These are phyloP conservation scores for Bostrychus sinensis DNA, from an alignment of 2,113 vertebrate species.

Conservation along the genomic window DNA sequence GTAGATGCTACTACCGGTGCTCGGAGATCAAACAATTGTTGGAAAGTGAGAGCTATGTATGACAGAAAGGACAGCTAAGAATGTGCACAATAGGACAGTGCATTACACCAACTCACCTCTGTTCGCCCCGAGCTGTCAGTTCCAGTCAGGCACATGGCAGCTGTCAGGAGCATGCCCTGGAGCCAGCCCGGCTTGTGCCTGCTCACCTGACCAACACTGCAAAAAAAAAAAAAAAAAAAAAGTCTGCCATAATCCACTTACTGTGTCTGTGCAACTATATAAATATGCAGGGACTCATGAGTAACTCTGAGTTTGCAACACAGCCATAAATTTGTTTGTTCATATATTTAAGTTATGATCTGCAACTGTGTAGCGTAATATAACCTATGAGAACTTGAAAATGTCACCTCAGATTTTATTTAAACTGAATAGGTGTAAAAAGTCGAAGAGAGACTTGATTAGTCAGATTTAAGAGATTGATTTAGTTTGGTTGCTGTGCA, in stretches of 20 bases:
- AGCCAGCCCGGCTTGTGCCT: conserved; percentile 11
- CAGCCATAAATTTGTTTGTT: background rate
- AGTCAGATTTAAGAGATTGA: conserved; percentile 51
- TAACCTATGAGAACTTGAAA: conserved; percentile 4
- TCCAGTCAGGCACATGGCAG: conserved; percentile 23
- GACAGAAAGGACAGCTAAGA: conserved; percentile 6
- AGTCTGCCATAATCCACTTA: background rate
- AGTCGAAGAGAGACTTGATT: conserved; percentile 15
- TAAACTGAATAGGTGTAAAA: background rate
- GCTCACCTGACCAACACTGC: conserved; percentile 6
- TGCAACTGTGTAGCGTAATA: background rate
- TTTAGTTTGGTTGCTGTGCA: conserved; percentile 46
- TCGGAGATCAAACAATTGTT: background rate
- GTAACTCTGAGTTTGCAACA: background rate
- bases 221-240: background rate
- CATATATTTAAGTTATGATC: background rate
- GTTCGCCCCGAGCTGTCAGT: conserved; percentile 27
- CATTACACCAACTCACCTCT: background rate
- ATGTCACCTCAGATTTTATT: background rate
- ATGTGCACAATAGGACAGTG: background rate
- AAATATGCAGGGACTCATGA: too few species aligned
- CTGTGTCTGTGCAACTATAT: background rate
- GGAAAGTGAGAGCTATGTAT: conserved; percentile 1
- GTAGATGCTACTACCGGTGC: conserved; percentile 16
- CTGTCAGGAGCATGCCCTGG: conserved; percentile 22